phyloP scores from a whole-genome alignment of 2,797 vertebrate species.

The Epinephelus awoara region DNA sequence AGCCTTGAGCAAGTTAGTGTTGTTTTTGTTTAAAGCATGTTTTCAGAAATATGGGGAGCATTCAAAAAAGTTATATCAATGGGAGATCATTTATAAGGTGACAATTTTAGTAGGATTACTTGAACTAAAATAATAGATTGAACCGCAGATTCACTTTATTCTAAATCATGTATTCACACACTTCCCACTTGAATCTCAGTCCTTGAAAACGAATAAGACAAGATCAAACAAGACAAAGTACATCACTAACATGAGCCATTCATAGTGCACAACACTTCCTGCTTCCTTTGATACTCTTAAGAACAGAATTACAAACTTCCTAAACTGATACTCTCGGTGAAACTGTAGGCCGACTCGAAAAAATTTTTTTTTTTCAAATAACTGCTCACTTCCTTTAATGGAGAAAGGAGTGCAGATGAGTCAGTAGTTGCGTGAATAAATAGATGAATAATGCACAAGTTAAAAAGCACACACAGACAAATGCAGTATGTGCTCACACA shows the following conservation, averaged over 20 bases:
- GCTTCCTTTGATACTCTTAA: slow-evolving; percentile 23
- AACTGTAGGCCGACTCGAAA: slow-evolving; percentile 41
- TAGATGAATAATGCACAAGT: slow-evolving; percentile 67
- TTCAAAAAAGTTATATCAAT: background rate
- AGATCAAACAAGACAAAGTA: slow-evolving; percentile 33
- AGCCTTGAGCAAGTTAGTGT: background rate
- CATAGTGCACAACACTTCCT: slow-evolving; percentile 23
- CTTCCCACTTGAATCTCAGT: background rate
- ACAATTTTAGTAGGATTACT: background rate
- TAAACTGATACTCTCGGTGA: slow-evolving; percentile 56
- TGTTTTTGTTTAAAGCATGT: background rate
- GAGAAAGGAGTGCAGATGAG: slow-evolving; percentile 42
- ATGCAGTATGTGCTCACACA: slow-evolving; percentile 41
- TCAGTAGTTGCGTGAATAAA: slow-evolving; percentile 73
- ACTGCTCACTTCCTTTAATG: slow-evolving; percentile 56
- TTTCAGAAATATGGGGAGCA: background rate
- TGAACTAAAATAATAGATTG: background rate
- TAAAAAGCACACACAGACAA: slow-evolving; percentile 69
- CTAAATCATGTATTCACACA: slow-evolving; percentile 6
- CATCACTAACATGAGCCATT: slow-evolving; percentile 18
- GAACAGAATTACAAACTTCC: slow-evolving; percentile 48
- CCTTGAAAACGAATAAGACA: slow-evolving; percentile 32
- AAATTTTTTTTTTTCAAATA: slow-evolving; percentile 38
- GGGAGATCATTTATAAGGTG: background rate
- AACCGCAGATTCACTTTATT: background rate